Evolutionary conservation across 2,888 invertebrate genomes (phyloP).

Genomic region (Hybos culiciformis): DNA sequence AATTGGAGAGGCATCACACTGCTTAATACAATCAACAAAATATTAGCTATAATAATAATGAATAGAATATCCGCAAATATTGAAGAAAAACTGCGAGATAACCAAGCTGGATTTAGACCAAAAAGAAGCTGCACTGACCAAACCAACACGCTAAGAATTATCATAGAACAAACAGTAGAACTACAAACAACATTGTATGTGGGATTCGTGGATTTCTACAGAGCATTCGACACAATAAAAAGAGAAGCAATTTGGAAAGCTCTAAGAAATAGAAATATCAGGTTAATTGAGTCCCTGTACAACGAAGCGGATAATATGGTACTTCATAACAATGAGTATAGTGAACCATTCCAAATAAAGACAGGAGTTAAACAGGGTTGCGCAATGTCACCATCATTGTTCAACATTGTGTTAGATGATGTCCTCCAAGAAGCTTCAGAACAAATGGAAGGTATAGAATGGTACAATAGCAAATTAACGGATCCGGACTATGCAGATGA

Average conservation of each 20-base stretch:
- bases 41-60: background rate
- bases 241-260: background rate
- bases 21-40: background rate
- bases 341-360: no score
- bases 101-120: background rate
- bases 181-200: background rate
- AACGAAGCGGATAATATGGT: no score
- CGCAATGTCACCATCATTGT: no score
- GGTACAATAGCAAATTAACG: no score
- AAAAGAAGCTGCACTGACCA: background rate
- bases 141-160: background rate
- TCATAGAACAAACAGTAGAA: background rate
- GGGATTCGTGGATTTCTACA: background rate
- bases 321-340: no score
- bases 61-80: background rate
- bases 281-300: no score
- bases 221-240: background rate
- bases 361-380: no score
- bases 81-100: background rate
- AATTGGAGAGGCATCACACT: conserved; percentile 5
- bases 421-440: no score
- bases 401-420: no score
- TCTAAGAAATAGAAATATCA: background rate
- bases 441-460: no score
- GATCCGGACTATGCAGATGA: no score